phyloP scores from a whole-genome alignment of 2,888 invertebrate genomes.

The Epicampocera succincta region DNA sequence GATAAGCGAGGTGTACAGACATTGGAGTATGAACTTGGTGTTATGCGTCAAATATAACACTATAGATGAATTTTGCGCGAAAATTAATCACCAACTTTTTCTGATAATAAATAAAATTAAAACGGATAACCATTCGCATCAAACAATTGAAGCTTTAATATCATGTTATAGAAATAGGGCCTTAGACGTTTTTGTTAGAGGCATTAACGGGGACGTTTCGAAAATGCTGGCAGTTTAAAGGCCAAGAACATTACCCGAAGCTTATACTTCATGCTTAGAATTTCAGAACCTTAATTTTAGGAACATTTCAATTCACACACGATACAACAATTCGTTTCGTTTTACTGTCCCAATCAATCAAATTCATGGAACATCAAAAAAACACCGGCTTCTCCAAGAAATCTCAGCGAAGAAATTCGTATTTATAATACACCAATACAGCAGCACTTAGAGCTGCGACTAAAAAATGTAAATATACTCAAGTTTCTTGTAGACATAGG shows the following conservation, averaged over 20 bases:
- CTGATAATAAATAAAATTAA: too few species aligned
- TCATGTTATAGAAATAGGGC: conserved; percentile 65
- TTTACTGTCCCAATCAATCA: background rate
- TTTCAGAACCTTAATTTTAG: conserved; percentile 18
- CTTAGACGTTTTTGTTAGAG: conserved; percentile 58
- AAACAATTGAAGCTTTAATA: conserved; percentile 64
- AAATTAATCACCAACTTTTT: conserved; percentile 65
- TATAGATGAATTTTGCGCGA: conserved; percentile 62
- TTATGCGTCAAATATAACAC: conserved; percentile 17
- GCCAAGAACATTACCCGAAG: too few species aligned
- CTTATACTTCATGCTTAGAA: conserved; percentile 6
- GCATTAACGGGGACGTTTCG: too few species aligned
- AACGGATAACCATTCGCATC: conserved; percentile 63
- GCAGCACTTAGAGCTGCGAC: conserved; percentile 36
- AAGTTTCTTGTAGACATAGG: too few species aligned
- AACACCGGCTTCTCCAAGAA: background rate
- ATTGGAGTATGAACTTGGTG: conserved; percentile 66
- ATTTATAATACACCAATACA: background rate
- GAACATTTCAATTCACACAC: conserved; percentile 2
- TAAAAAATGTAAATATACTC: conserved; percentile 36
- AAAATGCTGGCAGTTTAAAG: too few species aligned
- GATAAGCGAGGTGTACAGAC: conserved; percentile 68
- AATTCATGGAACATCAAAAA: background rate
- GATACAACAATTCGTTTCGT: background rate
- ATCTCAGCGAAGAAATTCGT: background rate